These are phyloP conservation scores for Dysmachus trigonus DNA, from an alignment of 2,888 invertebrate species.

Conservation along the genomic window DNA sequence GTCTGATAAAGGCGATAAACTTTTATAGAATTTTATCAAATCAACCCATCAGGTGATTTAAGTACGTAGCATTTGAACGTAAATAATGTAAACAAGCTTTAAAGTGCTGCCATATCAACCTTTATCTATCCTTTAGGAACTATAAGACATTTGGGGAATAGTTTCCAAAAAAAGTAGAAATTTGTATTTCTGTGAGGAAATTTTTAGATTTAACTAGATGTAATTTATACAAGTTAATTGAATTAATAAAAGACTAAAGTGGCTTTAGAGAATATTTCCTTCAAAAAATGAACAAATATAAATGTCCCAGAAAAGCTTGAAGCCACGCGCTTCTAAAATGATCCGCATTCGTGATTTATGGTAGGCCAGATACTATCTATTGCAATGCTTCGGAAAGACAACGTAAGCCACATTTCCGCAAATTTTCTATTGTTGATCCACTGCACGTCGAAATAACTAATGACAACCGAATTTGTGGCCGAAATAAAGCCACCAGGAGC, in stretches of 20 bases:
- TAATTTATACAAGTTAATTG: too few species aligned
- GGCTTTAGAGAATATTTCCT: too few species aligned
- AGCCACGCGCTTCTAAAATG: background rate
- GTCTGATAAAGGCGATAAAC: too few species aligned
- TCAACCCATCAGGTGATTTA: background rate
- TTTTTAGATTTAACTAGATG: too few species aligned
- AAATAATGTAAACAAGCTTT: background rate
- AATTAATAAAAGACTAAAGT: too few species aligned
- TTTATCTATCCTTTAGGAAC: too few species aligned
- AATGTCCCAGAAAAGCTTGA: background rate
- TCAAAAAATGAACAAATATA: too few species aligned
- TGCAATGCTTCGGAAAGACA: background rate
- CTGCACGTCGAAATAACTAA: background rate
- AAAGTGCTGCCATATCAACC: background rate
- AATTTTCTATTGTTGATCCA: background rate
- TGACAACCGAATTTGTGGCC: background rate
- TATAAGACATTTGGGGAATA: background rate
- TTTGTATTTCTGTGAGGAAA: too few species aligned
- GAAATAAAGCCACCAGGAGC: background rate
- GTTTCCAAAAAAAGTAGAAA: background rate
- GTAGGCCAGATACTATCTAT: background rate
- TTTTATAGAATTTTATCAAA: too few species aligned
- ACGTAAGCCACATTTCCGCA: background rate
- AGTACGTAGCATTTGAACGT: background rate
- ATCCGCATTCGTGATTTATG: background rate